Conservation (phyloP, 1,140 invertebrate species). For the Solen grandis region DNA sequence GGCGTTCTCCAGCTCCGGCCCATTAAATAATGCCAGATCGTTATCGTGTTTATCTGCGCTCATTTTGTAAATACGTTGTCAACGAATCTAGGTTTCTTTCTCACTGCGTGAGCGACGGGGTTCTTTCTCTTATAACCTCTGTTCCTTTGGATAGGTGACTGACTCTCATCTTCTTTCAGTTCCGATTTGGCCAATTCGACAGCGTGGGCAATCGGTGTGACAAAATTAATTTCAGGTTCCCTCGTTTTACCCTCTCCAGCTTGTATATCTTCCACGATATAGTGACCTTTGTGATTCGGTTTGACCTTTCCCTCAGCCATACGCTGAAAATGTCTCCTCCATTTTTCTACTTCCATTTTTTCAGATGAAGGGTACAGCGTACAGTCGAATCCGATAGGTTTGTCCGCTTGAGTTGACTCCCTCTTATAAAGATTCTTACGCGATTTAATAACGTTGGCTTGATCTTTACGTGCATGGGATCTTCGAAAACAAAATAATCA, state of each 20-base stretch:
- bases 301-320: constrained; percentile 7
- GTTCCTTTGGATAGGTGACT: too few relatives aligned
- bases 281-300: constrained; percentile 14
- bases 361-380: constrained; percentile 20
- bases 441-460: neutral
- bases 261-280: constrained; percentile 2
- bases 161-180: constrained; percentile 1
- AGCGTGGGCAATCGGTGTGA: constrained; percentile 2
- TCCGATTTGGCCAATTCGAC: constrained; percentile 33
- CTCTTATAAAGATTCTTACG: constrained; percentile 28
- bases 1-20: neutral
- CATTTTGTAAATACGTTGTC: neutral
- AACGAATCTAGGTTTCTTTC: neutral
- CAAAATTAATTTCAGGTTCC: constrained; percentile 10
- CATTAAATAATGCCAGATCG: constrained; percentile 19
- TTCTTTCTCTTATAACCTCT: neutral
- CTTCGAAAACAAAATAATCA: neutral
- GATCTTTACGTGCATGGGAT: constrained; percentile 21
- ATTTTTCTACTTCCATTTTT: constrained; percentile 25
- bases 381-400: neutral
- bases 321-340: constrained; percentile 7
- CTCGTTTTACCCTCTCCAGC: neutral
- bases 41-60: constrained; percentile 3
- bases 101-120: neutral
- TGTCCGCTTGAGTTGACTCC: neutral